These are phyloP conservation scores for Poicephalus meyeri DNA, from an alignment of 2,113 vertebrate species.

Conservation along the genomic window DNA sequence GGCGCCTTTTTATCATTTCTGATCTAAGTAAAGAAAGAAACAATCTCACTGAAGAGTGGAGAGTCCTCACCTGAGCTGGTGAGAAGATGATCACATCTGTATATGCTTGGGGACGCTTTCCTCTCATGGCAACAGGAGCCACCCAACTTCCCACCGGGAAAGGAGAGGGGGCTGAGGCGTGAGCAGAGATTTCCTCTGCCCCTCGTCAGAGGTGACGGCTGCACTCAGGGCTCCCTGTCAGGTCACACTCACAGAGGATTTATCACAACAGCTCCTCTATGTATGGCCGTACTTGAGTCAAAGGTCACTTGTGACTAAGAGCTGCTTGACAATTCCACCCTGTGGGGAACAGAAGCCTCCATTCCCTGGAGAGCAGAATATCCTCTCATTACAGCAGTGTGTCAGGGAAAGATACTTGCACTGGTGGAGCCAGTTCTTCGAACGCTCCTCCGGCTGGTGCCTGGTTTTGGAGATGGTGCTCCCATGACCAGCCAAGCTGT, in stretches of 20 bases:
- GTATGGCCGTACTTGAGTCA: not conserved
- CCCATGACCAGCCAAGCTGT: not conserved
- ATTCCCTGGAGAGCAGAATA: not conserved
- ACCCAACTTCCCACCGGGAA: not conserved
- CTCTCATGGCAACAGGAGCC: not conserved
- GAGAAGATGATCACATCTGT: not conserved
- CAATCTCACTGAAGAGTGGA: not conserved
- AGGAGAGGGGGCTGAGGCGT: not conserved
- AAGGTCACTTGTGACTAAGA: not conserved
- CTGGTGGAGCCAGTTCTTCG: not conserved
- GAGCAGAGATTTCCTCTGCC: not conserved
- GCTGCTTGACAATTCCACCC: not conserved
- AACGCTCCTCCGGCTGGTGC: not conserved
- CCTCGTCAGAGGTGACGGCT: not conserved
- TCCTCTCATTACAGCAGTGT: not conserved
- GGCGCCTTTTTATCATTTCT: constrained; percentile 20
- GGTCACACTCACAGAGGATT: not conserved
- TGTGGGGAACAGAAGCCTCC: not conserved
- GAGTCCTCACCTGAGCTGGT: not conserved
- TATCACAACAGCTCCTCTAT: not conserved
- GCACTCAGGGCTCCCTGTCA: not conserved
- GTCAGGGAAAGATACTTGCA: not conserved
- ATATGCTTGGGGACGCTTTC: not conserved
- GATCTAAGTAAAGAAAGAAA: constrained; percentile 42
- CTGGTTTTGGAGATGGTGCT: not conserved